Evolutionary conservation across 1,140 invertebrate genomes (phyloP).

Genomic region (Drepana arcuata): DNA sequence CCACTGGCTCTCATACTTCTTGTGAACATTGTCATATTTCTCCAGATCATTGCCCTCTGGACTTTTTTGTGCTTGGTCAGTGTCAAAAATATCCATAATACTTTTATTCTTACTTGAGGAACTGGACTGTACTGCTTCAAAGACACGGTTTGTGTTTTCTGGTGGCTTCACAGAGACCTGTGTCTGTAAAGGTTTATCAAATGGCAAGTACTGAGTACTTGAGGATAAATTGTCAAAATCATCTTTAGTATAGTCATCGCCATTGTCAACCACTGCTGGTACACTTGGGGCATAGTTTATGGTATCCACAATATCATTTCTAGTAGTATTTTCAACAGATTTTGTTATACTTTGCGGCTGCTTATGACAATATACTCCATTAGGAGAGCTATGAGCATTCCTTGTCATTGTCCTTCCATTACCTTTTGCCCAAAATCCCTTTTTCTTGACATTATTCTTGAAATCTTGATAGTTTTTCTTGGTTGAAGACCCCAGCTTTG

Average conservation of each 20-base stretch:
- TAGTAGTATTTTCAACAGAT: too few relatives aligned
- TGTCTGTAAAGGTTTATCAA: constrained; percentile 26
- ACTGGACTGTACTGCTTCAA: constrained; percentile 49
- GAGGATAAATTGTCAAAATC: constrained; percentile 26
- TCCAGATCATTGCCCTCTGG: constrained; percentile 35
- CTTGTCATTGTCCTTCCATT: constrained; percentile 32
- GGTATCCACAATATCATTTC: too few relatives aligned
- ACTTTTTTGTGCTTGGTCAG: constrained; percentile 22
- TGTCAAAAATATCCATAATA: constrained; percentile 59
- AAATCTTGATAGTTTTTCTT: constrained; percentile 67
- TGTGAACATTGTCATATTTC: constrained; percentile 30
- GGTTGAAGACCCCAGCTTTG: constrained; percentile 50
- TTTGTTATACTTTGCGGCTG: too few relatives aligned
- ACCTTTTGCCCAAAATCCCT: constrained; percentile 61
- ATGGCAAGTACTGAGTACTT: constrained; percentile 26
- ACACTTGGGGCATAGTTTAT: too few relatives aligned
- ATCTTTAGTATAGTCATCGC: constrained; percentile 36
- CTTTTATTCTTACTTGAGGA: constrained; percentile 43
- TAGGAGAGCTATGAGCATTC: constrained; percentile 18
- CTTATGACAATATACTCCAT: too few relatives aligned
- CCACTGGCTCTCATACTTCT: constrained; percentile 48
- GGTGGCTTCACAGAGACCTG: constrained; percentile 7
- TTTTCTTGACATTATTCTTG: constrained; percentile 58
- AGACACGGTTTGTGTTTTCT: constrained; percentile 37
- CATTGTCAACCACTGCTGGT: too few relatives aligned